Evolutionary conservation across 23 tunicate species (phyloP).

Genomic region (Trididemnum miniatum): DNA sequence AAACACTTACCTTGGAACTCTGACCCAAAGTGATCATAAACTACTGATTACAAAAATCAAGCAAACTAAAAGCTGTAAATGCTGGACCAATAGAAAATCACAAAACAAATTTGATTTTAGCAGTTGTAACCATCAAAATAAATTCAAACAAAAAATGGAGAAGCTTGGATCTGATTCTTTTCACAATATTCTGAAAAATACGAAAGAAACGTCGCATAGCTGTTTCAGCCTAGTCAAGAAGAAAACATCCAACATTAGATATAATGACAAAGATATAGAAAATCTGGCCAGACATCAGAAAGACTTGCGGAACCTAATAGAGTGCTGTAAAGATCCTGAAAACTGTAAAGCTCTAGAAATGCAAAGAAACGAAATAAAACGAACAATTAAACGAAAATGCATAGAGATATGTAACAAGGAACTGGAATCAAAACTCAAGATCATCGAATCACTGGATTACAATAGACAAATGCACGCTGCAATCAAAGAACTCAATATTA

Average conservation of each 20-base stretch:
- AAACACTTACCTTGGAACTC: background rate
- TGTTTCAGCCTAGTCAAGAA: background rate
- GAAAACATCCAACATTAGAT: background rate
- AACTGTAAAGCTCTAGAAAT: background rate
- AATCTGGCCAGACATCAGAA: background rate
- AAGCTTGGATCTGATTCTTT: background rate
- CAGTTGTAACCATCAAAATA: background rate
- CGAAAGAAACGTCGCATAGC: background rate
- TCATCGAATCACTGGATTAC: background rate
- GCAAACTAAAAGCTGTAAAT: background rate
- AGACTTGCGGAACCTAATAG: background rate
- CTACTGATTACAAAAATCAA: background rate
- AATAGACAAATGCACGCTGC: background rate
- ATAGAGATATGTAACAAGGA: background rate
- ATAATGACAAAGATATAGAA: background rate
- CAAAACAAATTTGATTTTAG: background rate
- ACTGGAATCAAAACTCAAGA: background rate
- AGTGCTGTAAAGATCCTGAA: background rate
- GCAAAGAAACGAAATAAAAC: background rate
- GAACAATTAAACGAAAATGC: background rate
- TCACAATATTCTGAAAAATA: background rate
- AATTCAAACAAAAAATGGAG: background rate
- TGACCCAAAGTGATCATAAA: slow-evolving; percentile 1
- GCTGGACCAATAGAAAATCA: background rate
- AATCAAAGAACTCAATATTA: background rate